These are phyloP conservation scores for Rhopalosiphum nymphaeae DNA, from an alignment of 2,888 invertebrate genomes.

Conservation along the genomic window DNA sequence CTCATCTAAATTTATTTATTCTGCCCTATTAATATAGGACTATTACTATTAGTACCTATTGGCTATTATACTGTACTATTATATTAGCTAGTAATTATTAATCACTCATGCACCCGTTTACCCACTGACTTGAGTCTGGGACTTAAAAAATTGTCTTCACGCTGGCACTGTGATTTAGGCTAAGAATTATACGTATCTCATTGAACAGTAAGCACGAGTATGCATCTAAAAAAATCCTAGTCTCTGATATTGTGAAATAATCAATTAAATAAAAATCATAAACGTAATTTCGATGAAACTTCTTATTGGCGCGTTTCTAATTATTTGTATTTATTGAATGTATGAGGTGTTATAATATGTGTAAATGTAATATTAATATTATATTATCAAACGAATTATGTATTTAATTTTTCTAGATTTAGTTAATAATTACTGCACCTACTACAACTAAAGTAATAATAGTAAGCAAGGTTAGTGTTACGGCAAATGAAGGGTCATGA, in stretches of 20 bases:
- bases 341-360: background rate
- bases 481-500: conserved; percentile 6
- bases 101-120: background rate
- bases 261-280: background rate
- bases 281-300: background rate
- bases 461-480: background rate
- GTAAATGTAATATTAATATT: background rate
- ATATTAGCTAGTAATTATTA: too few species aligned
- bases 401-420: conserved; percentile 11
- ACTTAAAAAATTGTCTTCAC: background rate
- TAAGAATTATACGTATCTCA: background rate
- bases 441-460: background rate
- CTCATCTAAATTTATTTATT: too few species aligned
- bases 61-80: too few species aligned
- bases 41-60: too few species aligned
- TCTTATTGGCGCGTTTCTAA: background rate
- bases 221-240: background rate
- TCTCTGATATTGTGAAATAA: background rate
- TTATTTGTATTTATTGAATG: background rate
- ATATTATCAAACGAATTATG: background rate
- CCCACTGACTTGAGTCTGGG: background rate
- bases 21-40: too few species aligned
- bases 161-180: background rate
- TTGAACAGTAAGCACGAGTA: background rate
- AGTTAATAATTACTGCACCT: background rate